phyloP scores from a whole-genome alignment of 2,888 invertebrate species.

The Drosophila planitibia region DNA sequence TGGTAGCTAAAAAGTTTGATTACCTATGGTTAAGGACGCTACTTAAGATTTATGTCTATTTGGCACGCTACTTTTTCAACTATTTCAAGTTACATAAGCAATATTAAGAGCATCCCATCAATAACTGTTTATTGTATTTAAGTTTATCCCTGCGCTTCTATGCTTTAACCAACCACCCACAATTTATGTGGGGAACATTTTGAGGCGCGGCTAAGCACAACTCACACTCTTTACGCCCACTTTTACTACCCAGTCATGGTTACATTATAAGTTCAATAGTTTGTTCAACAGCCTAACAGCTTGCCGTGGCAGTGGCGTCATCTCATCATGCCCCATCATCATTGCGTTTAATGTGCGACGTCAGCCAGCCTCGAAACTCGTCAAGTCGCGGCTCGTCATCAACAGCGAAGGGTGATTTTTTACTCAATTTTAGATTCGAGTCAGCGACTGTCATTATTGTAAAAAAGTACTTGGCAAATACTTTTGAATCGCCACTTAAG shows the following conservation, averaged over 20 bases:
- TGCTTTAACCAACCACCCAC: conserved; percentile 1
- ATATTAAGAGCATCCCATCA: conserved; percentile 10
- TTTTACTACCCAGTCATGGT: conserved; percentile 41
- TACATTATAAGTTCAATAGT: conserved; percentile 69
- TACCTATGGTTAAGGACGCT: neutral
- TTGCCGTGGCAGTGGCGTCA: conserved; percentile 48
- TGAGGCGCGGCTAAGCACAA: neutral
- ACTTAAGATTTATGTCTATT: conserved; percentile 12
- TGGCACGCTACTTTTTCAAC: conserved; percentile 5
- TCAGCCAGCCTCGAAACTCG: conserved; percentile 35
- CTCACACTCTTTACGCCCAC: conserved; percentile 19
- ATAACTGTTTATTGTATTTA: conserved; percentile 27
- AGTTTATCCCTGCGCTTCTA: conserved; percentile 9
- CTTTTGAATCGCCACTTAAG: conserved; percentile 66
- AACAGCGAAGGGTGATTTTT: conserved; percentile 27
- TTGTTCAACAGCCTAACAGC: conserved; percentile 48
- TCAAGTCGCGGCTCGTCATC: conserved; percentile 40
- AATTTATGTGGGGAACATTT: conserved; percentile 1
- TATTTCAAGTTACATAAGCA: conserved; percentile 3
- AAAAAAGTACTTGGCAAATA: conserved; percentile 77
- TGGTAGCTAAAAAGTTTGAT: neutral
- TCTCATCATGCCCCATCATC: conserved; percentile 55
- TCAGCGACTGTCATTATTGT: conserved; percentile 61
- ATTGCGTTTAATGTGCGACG: conserved; percentile 56
- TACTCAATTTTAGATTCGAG: conserved; percentile 56